These are phyloP conservation scores for Melanostigma gelatinosum DNA, from an alignment of 2,113 vertebrate genomes.

Conservation along the genomic window DNA sequence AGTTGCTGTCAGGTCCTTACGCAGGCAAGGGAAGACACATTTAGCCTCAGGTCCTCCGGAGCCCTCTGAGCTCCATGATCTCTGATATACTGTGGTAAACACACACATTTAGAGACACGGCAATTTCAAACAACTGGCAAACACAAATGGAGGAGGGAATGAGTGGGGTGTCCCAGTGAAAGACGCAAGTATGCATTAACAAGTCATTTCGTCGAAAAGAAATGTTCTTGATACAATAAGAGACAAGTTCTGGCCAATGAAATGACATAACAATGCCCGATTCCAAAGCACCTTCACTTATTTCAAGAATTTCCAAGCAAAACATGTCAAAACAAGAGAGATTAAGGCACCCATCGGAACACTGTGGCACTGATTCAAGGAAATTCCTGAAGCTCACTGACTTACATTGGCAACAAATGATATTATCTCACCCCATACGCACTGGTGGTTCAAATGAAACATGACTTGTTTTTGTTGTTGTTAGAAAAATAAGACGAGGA, in stretches of 20 bases:
- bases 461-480: constrained; percentile 32
- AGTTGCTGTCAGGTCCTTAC: constrained; percentile 52
- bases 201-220: constrained; percentile 4
- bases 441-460: constrained; percentile 33
- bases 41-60: constrained; percentile 36
- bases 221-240: constrained; percentile 20
- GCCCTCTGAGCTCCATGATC: constrained; percentile 38
- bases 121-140: background rate
- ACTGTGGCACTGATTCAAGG: constrained; percentile 33
- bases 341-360: constrained; percentile 19
- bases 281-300: constrained; percentile 32
- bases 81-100: background rate
- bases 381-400: constrained; percentile 37
- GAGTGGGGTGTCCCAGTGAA: background rate
- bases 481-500: constrained; percentile 23
- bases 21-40: constrained; percentile 40
- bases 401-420: constrained; percentile 31
- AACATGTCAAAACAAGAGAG: constrained; percentile 36
- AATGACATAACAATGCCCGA: constrained; percentile 13
- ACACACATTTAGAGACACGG: constrained; percentile 25
- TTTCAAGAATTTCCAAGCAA: constrained; percentile 16
- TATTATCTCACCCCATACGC: constrained; percentile 44
- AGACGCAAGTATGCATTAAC: background rate
- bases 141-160: constrained; percentile 7
- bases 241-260: constrained; percentile 22